Percentiles rank a stretch among this genome's conserved stretches.
phyloP scores from a whole-genome alignment of 2,888 invertebrate species.

The Clanis bilineata region DNA sequence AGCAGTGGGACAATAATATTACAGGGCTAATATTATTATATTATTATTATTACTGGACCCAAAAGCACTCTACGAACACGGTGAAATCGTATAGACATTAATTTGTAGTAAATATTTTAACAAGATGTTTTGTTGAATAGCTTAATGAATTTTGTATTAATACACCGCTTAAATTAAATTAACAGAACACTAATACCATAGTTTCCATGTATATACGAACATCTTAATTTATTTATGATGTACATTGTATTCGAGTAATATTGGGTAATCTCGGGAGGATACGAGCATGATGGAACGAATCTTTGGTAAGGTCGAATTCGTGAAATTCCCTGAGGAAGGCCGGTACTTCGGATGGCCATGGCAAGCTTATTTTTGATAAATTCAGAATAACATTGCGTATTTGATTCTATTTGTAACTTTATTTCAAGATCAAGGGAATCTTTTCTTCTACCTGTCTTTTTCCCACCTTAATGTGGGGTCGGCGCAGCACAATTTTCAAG shows the following conservation, averaged over 20 bases:
- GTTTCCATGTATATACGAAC: not conserved
- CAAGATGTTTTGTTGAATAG: too few relatives aligned
- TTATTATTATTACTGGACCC: too few relatives aligned
- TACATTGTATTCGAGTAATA: not conserved
- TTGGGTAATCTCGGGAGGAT: not conserved
- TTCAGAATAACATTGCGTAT: constrained; percentile 13
- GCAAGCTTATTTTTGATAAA: constrained; percentile 16
- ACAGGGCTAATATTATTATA: too few relatives aligned
- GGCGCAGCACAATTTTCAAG: too few relatives aligned
- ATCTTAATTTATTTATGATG: not conserved
- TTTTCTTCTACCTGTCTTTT: too few relatives aligned
- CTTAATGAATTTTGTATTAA: too few relatives aligned
- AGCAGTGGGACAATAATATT: too few relatives aligned
- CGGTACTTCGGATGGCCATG: constrained; percentile 10
- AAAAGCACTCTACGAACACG: too few relatives aligned
- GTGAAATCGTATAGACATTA: too few relatives aligned
- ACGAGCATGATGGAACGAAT: constrained; percentile 8
- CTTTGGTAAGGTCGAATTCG: constrained; percentile 13
- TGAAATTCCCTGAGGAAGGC: constrained; percentile 14
- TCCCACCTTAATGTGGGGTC: too few relatives aligned
- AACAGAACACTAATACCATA: not conserved
- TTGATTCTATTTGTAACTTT: not conserved
- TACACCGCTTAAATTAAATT: too few relatives aligned
- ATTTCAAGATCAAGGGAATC: not conserved
- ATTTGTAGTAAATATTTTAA: too few relatives aligned